Percentiles rank a stretch among this genome's conserved stretches.
phyloP scores from a whole-genome alignment of 2,113 vertebrate species.

The Chinchilla lanigera region DNA sequence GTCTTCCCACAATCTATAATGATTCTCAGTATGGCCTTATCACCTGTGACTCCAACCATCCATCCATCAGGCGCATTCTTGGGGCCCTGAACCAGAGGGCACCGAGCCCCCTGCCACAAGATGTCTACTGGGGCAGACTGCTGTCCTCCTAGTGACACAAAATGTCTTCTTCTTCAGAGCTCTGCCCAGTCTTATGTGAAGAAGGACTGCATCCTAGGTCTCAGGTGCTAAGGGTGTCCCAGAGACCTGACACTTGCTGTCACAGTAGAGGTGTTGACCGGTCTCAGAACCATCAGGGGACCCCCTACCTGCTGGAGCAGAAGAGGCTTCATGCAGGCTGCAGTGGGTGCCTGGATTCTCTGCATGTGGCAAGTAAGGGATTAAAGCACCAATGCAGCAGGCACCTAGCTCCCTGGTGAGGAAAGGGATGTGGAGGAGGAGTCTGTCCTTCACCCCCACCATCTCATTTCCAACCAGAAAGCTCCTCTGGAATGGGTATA shows the following conservation, averaged over 20 bases:
- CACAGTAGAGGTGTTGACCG: not conserved
- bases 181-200: not conserved
- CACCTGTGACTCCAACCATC: not conserved
- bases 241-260: not conserved
- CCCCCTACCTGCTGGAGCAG: not conserved
- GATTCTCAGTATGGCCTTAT: not conserved
- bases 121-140: not conserved
- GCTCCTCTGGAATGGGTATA: not conserved
- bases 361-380: not conserved
- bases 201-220: not conserved
- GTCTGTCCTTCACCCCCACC: not conserved
- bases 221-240: not conserved
- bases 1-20: accelerated
- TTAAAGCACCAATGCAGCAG: no score
- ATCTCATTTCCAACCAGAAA: not conserved
- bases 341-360: not conserved
- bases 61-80: not conserved
- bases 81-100: not conserved
- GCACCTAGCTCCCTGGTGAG: not conserved
- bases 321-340: not conserved
- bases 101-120: no score
- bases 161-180: not conserved
- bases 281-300: not conserved
- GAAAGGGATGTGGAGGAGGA: not conserved
- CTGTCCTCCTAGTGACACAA: not conserved